These are phyloP conservation scores for Petrocephalus sullivani DNA, from an alignment of 2,797 vertebrate genomes.

Conservation along the genomic window DNA sequence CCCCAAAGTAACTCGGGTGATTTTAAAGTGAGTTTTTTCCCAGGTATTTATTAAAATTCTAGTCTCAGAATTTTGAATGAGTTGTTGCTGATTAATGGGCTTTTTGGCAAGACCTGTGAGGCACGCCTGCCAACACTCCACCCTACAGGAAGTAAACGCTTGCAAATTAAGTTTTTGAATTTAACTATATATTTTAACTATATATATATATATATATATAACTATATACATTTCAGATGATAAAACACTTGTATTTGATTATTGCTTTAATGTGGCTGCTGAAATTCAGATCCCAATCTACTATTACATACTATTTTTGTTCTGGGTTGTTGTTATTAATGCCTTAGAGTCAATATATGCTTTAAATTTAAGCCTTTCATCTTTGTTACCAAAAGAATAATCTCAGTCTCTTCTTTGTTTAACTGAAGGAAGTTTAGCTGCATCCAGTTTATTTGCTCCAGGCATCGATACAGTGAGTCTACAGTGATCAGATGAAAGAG, in stretches of 20 bases:
- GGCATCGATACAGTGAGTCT: neutral
- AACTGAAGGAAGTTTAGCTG: neutral
- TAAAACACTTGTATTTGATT: neutral
- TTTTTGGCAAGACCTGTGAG: neutral
- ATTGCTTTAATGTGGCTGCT: neutral
- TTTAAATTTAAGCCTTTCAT: neutral
- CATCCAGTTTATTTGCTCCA: neutral
- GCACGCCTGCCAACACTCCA: neutral
- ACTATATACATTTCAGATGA: neutral
- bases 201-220: neutral
- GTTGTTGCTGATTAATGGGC: neutral
- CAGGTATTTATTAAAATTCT: neutral
- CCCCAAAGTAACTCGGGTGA: neutral
- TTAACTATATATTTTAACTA: neutral
- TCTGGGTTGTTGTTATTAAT: neutral
- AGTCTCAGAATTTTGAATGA: neutral
- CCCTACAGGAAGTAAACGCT: neutral
- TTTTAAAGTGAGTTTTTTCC: neutral
- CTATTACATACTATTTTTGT: neutral
- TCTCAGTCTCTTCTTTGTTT: neutral
- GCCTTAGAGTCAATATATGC: neutral
- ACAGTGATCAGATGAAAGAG: neutral
- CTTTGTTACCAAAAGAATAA: neutral
- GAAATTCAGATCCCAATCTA: neutral
- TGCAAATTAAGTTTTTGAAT: neutral